A percentile compares a stretch with the other conserved stretches of the same genome.
Evolutionary conservation across 2,888 invertebrate genomes (phyloP).

Genomic region (Pollenia labialis): DNA sequence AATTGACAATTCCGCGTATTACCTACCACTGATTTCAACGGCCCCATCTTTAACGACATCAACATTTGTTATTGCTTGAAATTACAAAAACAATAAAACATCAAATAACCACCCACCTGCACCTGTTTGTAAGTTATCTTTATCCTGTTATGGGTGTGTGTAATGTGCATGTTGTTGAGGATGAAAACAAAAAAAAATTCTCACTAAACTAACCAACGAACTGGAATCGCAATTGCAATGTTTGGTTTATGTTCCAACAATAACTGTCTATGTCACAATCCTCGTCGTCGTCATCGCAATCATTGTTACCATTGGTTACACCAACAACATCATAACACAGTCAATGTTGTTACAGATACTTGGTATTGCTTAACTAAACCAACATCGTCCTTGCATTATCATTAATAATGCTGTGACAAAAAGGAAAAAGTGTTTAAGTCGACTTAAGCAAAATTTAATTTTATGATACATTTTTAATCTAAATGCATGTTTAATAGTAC

Average conservation of each 20-base stretch:
- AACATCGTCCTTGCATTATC: background rate
- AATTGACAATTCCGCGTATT: conserved; percentile 24
- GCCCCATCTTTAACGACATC: conserved; percentile 8
- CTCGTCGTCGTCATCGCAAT: background rate
- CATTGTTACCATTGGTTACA: conserved; percentile 25
- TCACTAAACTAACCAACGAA: conserved; percentile 51
- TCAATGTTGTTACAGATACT: conserved; percentile 25
- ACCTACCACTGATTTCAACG: conserved; percentile 11
- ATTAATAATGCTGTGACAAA: conserved; percentile 84
- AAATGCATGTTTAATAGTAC: no score
- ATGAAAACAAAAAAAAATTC: conserved; percentile 10
- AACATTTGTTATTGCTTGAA: background rate
- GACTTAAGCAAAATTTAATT: no score
- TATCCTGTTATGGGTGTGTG: conserved; percentile 22
- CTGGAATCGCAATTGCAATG: conserved; percentile 43
- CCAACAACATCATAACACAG: conserved; percentile 30
- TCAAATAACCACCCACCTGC: background rate
- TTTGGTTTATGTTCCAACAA: conserved; percentile 56
- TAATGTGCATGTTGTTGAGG: conserved; percentile 6
- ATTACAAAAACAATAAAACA: conserved; percentile 16
- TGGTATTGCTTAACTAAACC: conserved; percentile 19
- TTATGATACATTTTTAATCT: no score
- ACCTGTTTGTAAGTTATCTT: conserved; percentile 6
- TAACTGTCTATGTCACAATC: conserved; percentile 22
- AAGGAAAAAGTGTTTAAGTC: no score